These are phyloP conservation scores for Melipona beecheii DNA, from an alignment of 2,888 invertebrate species.

Conservation along the genomic window DNA sequence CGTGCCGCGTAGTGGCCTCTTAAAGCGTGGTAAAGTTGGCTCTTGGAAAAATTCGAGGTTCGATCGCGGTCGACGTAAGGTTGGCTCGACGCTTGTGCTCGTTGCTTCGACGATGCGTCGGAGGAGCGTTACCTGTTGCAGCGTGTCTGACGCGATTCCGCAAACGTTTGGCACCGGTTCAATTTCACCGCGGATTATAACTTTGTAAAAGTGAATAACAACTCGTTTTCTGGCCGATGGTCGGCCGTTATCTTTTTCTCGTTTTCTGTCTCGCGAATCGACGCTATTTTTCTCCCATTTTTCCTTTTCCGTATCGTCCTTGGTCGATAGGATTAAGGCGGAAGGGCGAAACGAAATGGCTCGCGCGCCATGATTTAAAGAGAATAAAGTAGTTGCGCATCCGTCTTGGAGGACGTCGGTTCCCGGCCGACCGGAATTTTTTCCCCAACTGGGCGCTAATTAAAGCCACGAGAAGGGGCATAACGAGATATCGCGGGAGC, in stretches of 20 bases:
- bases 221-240: not conserved
- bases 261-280: constrained; percentile 1
- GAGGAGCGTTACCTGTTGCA: constrained; percentile 62
- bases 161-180: constrained; percentile 55
- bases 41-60: not conserved
- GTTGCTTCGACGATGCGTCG: constrained; percentile 46
- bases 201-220: constrained; percentile 44
- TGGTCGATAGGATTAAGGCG: not conserved
- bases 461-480: not conserved
- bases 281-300: not conserved
- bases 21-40: not conserved
- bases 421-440: constrained; percentile 21
- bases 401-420: constrained; percentile 21
- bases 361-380: constrained; percentile 18
- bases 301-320: not conserved
- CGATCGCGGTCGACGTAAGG: constrained; percentile 11
- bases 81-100: constrained; percentile 4
- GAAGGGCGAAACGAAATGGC: not conserved
- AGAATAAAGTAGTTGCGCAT: constrained; percentile 9
- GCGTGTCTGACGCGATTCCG: constrained; percentile 44
- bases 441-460: constrained; percentile 5
- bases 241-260: constrained; percentile 14
- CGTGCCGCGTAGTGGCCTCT: too few relatives aligned
- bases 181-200: constrained; percentile 48
- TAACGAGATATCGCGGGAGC: not conserved